These are phyloP conservation scores for Anorthoa munda DNA, from an alignment of 2,888 invertebrate genomes.

Conservation along the genomic window DNA sequence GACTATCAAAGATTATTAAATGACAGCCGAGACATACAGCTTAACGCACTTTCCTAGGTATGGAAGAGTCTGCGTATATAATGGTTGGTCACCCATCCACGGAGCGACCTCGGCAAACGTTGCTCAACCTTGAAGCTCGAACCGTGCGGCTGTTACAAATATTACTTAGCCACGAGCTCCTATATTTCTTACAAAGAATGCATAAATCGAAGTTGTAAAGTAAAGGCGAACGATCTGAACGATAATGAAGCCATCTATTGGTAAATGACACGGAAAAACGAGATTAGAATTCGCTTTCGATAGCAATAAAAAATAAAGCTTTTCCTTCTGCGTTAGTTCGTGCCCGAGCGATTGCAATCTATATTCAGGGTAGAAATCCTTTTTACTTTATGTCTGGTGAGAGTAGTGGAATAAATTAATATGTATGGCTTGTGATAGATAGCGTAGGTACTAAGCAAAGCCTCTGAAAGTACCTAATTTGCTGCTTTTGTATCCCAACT, in stretches of 20 bases:
- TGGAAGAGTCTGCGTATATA: neutral
- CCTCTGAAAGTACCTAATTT: neutral
- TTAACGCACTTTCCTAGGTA: neutral
- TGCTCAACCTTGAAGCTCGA: neutral
- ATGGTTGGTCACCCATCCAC: neutral
- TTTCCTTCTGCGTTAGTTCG: slow-evolving; percentile 54
- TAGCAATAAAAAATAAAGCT: slow-evolving; percentile 67
- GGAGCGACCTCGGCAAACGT: neutral
- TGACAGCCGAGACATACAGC: neutral
- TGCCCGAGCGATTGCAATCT: slow-evolving; percentile 42
- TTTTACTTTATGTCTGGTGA: slow-evolving; percentile 30
- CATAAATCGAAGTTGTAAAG: slow-evolving; percentile 60
- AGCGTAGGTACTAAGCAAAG: neutral
- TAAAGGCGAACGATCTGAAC: slow-evolving; percentile 64
- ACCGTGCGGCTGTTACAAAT: neutral
- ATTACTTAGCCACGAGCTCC: neutral
- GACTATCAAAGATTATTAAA: neutral
- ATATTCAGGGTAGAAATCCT: slow-evolving; percentile 36
- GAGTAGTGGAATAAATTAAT: slow-evolving; percentile 11
- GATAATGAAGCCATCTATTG: slow-evolving; percentile 70
- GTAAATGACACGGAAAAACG: slow-evolving; percentile 70
- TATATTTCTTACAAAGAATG: slow-evolving; percentile 14
- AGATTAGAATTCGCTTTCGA: slow-evolving; percentile 71
- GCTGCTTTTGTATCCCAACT: slow-evolving; percentile 18
- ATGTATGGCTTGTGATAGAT: neutral